Evolutionary conservation across 2,797 vertebrate genomes (phyloP).

Genomic region (Microctenopoma stevenorrisi): DNA sequence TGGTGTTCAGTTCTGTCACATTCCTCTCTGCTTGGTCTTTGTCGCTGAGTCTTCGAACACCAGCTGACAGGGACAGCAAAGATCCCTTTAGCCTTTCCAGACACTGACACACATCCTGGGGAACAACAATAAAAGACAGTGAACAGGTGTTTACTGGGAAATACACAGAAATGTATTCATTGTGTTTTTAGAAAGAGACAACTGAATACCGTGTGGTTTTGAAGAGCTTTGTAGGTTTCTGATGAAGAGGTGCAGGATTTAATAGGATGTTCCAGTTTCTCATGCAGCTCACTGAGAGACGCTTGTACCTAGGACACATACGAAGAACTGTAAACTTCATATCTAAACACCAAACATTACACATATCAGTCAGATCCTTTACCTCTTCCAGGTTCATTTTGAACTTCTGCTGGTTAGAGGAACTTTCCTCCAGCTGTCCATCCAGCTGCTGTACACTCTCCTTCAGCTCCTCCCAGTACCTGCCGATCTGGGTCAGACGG

Average conservation of each 20-base stretch:
- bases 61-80: constrained; percentile 83
- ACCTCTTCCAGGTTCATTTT: constrained; percentile 89
- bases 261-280: constrained; percentile 83
- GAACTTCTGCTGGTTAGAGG: constrained; percentile 89
- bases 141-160: not conserved
- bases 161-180: not conserved
- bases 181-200: not conserved
- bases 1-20: constrained; percentile 79
- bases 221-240: constrained; percentile 89
- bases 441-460: constrained; percentile 87
- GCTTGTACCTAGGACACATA: constrained; percentile 80
- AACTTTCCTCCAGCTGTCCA: constrained; percentile 85
- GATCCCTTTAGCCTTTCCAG: constrained; percentile 86
- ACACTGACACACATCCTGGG: constrained; percentile 89
- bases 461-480: constrained; percentile 93
- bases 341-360: not conserved
- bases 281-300: constrained; percentile 83
- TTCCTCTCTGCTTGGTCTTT: constrained; percentile 81
- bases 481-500: constrained; percentile 91
- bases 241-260: constrained; percentile 89
- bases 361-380: not conserved
- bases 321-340: not conserved
- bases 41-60: constrained; percentile 84
- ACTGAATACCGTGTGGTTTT: constrained; percentile 87
- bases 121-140: constrained; percentile 24